Base-by-base conservation (phyloP, 2,113 vertebrate genomes). In the Chamaetylas fuelleborni region DNA sequence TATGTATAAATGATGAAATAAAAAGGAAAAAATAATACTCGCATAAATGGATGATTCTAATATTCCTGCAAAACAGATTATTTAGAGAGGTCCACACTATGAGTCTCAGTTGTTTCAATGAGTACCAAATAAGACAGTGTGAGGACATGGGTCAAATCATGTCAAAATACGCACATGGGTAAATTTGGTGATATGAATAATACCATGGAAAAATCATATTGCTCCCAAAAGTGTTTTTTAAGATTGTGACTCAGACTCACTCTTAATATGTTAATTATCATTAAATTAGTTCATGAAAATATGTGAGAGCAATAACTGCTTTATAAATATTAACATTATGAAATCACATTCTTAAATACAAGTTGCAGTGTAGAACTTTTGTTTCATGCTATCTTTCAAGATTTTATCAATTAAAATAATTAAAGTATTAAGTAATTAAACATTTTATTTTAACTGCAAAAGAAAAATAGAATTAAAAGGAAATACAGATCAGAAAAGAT, bases 401-500 rank as follows among this genome's bases (percentile, higher is more conserved):
- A 83, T 93, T 88, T 74, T 51, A 76, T 48, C 29, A 74, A 78
- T 31, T 74, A 71, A 70, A 88, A 28, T 50, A 40, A 76, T 15
- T 58, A 76, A 74, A 90, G 76, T 64, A 54, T 80, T 84, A 90
- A 95, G 54, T 36, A 94, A 94, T 87, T 34, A 87, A 88, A 36
- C 33, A 33, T 24, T 50, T 89, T 81, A 53, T 69, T 90, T 90
- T 36, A 95, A 81, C 86, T 47, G 29, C 65, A 36, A 38, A 69
- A 95, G 53, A 62, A 58, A 90, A 96, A 31, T 7, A 83, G 28
- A 95, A 86, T 20, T 29, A 82, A 73, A 57, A 64, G 19, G 28
- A 58, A 57, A 83, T 77, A 82, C 53, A 71, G 64, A 82, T 87
- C 19, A 6, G 58, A 84, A 92, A 88, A 95, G 57, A 89, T 76